A percentile compares a stretch with the other conserved stretches of the same genome.
phyloP scores from a whole-genome alignment of 2,888 invertebrate genomes.

The Papilio gigon region DNA sequence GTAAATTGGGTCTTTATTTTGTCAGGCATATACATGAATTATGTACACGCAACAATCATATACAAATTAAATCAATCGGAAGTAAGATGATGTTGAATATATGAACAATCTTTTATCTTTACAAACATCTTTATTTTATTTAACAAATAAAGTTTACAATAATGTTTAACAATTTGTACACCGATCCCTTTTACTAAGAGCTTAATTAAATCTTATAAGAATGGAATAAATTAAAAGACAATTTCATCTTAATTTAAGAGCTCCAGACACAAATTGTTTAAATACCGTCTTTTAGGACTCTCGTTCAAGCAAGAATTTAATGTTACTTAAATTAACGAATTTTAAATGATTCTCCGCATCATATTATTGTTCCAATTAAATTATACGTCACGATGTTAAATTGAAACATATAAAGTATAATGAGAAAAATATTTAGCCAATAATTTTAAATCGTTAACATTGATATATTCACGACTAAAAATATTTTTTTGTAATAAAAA shows the following conservation, averaged over 20 bases:
- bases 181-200: slow-evolving; percentile 3
- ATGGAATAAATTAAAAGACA: slow-evolving; percentile 28
- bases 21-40: too few species aligned
- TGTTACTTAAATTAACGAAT: slow-evolving; percentile 25
- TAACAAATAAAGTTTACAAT: background rate
- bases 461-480: too few species aligned
- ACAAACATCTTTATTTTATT: too few species aligned
- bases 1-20: too few species aligned
- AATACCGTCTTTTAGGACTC: slow-evolving; percentile 24
- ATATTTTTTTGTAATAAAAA: too few species aligned
- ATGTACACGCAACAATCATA: too few species aligned
- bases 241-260: slow-evolving; percentile 29
- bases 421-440: background rate
- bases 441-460: background rate
- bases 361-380: background rate
- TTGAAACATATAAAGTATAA: background rate
- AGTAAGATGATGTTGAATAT: too few species aligned
- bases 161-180: background rate
- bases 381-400: background rate
- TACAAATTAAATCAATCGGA: too few species aligned
- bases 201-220: slow-evolving; percentile 31
- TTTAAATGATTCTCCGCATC: slow-evolving; percentile 2
- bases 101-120: too few species aligned
- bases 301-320: slow-evolving; percentile 31
- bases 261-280: slow-evolving; percentile 31